Base-by-base conservation (phyloP, 2,797 vertebrate species). In the Carapus acus region DNA sequence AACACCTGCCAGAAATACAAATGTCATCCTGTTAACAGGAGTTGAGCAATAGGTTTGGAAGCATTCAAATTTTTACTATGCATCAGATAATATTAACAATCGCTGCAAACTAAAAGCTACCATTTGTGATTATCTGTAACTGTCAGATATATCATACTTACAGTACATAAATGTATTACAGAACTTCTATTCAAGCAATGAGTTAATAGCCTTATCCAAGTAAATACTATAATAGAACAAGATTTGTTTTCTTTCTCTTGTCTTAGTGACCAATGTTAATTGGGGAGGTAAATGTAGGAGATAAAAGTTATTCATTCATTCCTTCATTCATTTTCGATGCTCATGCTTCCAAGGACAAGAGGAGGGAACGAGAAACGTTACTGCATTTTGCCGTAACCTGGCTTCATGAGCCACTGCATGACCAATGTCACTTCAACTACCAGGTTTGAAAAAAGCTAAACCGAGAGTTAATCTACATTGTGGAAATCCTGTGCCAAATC, bases 401-500 rank as follows among this genome's bases (percentile, higher is more conserved):
- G 2, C 9, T 42, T 64, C 45, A 71, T 72, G 18, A 70, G 59
- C 69, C 50, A 57, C 66, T 43, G 50, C 63, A 67, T 49, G 39
- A 62, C 41, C 38, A 67, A 61, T 49, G 43, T 67, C 33, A 41
- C 58, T 62, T 24, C 53, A 68, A 66, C 51, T 42, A 47, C 3
- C 2, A 9, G 24, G 23, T 58, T 39, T 65, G 67, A 79, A 63
- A 56, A 54, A 52, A 65, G 39, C 49, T 49, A 70, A 65, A 55
- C 44, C 43, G 53, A 42, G 76, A 52, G 40, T 78, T 84, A 78
- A 74, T 67, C 73, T 69, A 61, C 47, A 68, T 77, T 57, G 77
- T 69, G 77, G 56, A 83, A 68, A 58, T 58, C 49, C 61, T 71
- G 59, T 80, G 73, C 76, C 71, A 79, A 82, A 82, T 79, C 65